Base-by-base conservation (phyloP, 2,113 vertebrate species). In the Callopanchax toddi region DNA sequence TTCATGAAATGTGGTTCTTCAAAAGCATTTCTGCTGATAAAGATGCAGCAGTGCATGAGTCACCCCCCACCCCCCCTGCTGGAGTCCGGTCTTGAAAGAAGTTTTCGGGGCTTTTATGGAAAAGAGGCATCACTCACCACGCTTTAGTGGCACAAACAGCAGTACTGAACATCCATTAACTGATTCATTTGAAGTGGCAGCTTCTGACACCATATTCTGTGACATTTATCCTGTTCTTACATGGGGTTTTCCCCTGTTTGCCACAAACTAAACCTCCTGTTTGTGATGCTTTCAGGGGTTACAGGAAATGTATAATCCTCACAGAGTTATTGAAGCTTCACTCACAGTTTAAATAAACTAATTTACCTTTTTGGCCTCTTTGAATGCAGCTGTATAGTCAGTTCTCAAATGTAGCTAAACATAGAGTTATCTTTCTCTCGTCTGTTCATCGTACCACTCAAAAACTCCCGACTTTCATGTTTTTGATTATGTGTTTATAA, bases 11-110 rank as follows among this genome's bases (percentile, higher is more conserved):
- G 18, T 39, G 52, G 46, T 49, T 55, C 66, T 64, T 73, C 60
- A 77, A 66, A 77, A 59, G 75, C 44, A 67, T 53, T 39, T 67
- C 32, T 50, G 22, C 37, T 44, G 70, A 70, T 60, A 49, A 59
- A 55, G 34, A 34, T 57, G 36, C 60, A 11, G 9, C 43, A 4
- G 44, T 10, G 1, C 43, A 39, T 25, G 55, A 45, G 59, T 39
- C 9, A 1, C 60, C 57, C n/a, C n/a, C n/a, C n/a, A n/a, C n/a
- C n/a, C n/a, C n/a, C 49, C 40, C 51, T 25, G 18, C 61, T 42
- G 26, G 45, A 20, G 44, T 66, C 20, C 34, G 45, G 25, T 62
- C 20, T 29, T 37, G 70, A 43, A 65, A 69, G 40, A 65, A 12
- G 68, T 51, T 69, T 48, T 61, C 42, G 55, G 5, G 52, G 43